These are phyloP conservation scores for Spisula subtruncata DNA, from an alignment of 2,888 invertebrate species.

Conservation along the genomic window DNA sequence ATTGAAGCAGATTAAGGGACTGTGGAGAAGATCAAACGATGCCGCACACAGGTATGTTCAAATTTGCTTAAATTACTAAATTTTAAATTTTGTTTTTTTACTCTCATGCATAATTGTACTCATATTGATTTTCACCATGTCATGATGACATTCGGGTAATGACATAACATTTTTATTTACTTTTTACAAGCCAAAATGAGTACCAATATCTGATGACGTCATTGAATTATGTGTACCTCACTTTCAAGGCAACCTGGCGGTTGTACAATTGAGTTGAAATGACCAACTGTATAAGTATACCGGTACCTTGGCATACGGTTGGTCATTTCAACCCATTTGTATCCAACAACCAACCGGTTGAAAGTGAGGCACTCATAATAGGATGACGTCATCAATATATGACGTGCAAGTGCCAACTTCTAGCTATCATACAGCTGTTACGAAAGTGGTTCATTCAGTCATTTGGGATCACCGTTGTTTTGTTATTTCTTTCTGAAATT, in stretches of 20 bases:
- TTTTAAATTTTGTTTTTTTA: background rate
- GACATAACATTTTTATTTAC: background rate
- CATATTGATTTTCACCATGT: background rate
- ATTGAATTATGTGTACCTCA: no score
- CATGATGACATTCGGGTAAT: slow-evolving; percentile 4
- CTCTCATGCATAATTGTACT: background rate
- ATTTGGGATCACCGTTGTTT: no score
- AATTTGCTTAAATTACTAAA: background rate
- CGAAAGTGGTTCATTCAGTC: no score
- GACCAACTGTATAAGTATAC: no score
- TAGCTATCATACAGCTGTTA: no score
- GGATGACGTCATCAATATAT: background rate
- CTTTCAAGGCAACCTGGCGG: no score
- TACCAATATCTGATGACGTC: no score
- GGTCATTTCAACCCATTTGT: no score
- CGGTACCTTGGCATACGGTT: no score
- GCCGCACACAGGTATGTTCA: slow-evolving; percentile 61
- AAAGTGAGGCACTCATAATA: background rate
- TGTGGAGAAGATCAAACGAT: slow-evolving; percentile 38
- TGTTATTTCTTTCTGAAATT: no score
- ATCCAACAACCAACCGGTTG: background rate
- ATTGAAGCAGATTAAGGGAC: slow-evolving; percentile 25
- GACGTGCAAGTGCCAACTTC: no score
- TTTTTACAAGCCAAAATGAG: background rate
- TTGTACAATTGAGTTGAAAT: no score